Percentiles rank a stretch among this genome's conserved stretches.
Conservation (phyloP, 2,113 vertebrate species). For the Corythoichthys haematopterus region DNA sequence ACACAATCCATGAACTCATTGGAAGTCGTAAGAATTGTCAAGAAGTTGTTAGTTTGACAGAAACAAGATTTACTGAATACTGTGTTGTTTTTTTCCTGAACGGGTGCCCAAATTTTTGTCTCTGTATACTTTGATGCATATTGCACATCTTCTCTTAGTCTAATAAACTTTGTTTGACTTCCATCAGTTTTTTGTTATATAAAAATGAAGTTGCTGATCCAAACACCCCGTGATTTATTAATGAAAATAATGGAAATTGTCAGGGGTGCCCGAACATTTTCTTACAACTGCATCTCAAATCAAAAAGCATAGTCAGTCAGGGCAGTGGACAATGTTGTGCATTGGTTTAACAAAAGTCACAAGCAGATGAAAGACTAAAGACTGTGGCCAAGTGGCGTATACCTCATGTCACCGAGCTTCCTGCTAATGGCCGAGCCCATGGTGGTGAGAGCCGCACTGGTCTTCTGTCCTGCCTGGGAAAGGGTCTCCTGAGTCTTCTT, state of each 20-base stretch:
- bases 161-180: too few species aligned
- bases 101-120: too few species aligned
- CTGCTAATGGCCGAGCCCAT: constrained; percentile 84
- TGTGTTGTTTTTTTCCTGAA: too few species aligned
- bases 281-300: background rate
- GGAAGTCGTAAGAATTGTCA: too few species aligned
- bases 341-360: background rate
- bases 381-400: constrained; percentile 6
- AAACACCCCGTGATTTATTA: background rate
- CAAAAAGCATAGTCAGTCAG: background rate
- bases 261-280: background rate
- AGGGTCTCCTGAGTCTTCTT: constrained; percentile 98
- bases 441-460: constrained; percentile 85
- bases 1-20: too few species aligned
- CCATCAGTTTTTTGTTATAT: too few species aligned
- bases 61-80: too few species aligned
- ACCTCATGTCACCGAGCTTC: constrained; percentile 96
- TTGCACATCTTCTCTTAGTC: too few species aligned
- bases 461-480: constrained; percentile 91
- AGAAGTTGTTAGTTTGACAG: too few species aligned
- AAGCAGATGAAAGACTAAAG: background rate
- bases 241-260: background rate
- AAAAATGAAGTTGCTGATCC: too few species aligned
- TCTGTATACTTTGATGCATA: too few species aligned
- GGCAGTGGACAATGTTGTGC: background rate